phyloP scores from a whole-genome alignment of 2,113 vertebrate species.

The human region DNA sequence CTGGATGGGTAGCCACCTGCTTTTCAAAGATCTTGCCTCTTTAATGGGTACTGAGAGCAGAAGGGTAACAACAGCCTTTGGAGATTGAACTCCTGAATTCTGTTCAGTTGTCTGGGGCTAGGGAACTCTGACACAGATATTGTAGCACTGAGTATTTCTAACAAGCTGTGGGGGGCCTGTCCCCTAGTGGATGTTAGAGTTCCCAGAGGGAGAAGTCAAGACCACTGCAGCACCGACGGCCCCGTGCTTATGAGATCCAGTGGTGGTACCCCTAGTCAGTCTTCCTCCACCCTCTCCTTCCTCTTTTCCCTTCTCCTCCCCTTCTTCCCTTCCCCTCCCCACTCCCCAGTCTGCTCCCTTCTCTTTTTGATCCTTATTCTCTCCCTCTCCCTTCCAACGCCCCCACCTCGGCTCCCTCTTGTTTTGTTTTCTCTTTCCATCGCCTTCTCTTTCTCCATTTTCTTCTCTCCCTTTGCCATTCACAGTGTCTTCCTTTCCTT shows the following conservation, averaged over 20 bases:
- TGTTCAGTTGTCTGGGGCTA: not conserved
- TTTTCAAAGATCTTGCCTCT: not conserved
- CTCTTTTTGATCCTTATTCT: not conserved
- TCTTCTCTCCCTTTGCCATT: not conserved
- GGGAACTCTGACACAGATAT: not conserved
- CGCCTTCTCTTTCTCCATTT: not conserved
- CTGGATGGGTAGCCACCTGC: not conserved
- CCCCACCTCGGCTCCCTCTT: not conserved
- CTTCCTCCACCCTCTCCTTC: not conserved
- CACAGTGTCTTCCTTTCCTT: not conserved
- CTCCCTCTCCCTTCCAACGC: not conserved
- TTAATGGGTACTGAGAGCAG: not conserved
- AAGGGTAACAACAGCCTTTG: not conserved
- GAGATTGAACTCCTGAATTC: not conserved
- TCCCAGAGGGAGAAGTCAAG: not conserved
- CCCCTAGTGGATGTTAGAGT: not conserved
- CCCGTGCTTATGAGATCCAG: rapidly evolving
- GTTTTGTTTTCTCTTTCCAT: not conserved
- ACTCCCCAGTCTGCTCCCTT: not conserved
- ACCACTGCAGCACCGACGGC: not conserved
- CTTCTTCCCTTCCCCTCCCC: rapidly evolving
- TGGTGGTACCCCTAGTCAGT: rapidly evolving
- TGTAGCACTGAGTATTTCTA: not conserved
- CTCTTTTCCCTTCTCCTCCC: not conserved
- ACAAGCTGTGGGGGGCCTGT: not conserved